Evolutionary conservation across 2,888 invertebrate species (phyloP).

Genomic region (Cyclophora albipunctata): DNA sequence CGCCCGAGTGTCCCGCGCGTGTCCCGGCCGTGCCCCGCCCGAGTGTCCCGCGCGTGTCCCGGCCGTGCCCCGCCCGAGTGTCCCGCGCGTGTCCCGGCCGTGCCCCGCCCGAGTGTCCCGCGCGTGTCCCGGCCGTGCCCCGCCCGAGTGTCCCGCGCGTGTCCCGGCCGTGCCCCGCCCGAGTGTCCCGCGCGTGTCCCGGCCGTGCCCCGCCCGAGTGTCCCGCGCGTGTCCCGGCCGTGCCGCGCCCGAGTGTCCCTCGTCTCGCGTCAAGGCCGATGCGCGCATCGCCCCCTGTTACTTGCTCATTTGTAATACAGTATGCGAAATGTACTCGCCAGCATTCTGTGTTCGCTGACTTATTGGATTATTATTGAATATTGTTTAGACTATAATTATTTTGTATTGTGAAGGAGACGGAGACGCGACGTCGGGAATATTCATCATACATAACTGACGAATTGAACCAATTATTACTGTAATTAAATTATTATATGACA

Average conservation of each 20-base stretch:
- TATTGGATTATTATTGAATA: too few species aligned
- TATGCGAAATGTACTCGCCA: too few species aligned
- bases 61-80: conserved; percentile 31
- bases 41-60: conserved; percentile 65
- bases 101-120: conserved; percentile 37
- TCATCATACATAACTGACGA: too few species aligned
- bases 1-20: conserved; percentile 1
- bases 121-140: conserved; percentile 34
- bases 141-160: conserved; percentile 75
- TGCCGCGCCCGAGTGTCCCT: conserved; percentile 78
- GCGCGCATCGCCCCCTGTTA: too few species aligned
- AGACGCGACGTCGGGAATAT: too few species aligned
- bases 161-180: conserved; percentile 4
- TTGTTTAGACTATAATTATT: too few species aligned
- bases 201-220: conserved; percentile 63
- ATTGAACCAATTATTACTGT: too few species aligned
- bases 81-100: conserved; percentile 86
- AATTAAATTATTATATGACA: too few species aligned
- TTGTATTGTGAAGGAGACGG: too few species aligned
- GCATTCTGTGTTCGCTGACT: too few species aligned
- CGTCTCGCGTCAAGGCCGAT: conserved; percentile 16
- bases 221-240: conserved; percentile 1
- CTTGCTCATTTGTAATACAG: too few species aligned
- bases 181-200: conserved; percentile 84
- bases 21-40: conserved; percentile 60